phyloP scores from a whole-genome alignment of 2,113 vertebrate genomes.

The Bos indicus region DNA sequence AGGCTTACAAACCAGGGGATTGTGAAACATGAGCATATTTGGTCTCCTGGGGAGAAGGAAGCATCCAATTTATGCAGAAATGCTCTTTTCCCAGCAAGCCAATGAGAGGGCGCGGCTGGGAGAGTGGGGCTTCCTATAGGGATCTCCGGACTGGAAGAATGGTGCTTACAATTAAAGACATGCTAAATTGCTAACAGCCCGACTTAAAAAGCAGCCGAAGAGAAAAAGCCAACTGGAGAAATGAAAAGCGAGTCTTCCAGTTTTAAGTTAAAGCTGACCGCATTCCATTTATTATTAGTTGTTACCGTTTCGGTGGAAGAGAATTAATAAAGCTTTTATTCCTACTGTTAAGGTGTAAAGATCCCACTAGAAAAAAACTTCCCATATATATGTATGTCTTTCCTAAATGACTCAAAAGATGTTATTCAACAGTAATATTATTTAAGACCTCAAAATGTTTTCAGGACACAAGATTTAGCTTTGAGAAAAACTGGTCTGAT shows the following conservation, averaged over 20 bases:
- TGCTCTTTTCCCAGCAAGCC: slow-evolving; percentile 62
- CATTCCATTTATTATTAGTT: background rate
- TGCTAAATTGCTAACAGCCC: slow-evolving; percentile 51
- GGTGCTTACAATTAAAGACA: slow-evolving; percentile 71
- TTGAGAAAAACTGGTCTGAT: background rate
- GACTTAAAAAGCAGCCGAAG: slow-evolving; percentile 57
- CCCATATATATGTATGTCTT: background rate
- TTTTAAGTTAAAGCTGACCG: slow-evolving; percentile 41
- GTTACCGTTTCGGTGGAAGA: background rate
- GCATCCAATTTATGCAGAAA: slow-evolving; percentile 69
- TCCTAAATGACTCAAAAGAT: slow-evolving; percentile 5
- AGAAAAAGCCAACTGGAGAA: slow-evolving; percentile 51
- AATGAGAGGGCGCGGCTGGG: slow-evolving; percentile 45
- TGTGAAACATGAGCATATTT: slow-evolving; percentile 67
- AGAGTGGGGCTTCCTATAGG: slow-evolving; percentile 53
- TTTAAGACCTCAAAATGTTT: slow-evolving; percentile 22
- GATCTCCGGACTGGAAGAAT: slow-evolving; percentile 41
- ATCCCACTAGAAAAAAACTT: background rate
- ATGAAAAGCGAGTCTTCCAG: slow-evolving; percentile 41
- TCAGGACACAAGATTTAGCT: background rate
- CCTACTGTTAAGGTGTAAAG: slow-evolving; percentile 27
- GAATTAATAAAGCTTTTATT: slow-evolving; percentile 42
- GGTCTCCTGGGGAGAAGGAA: slow-evolving; percentile 72
- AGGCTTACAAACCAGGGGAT: slow-evolving; percentile 54
- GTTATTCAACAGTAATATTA: background rate